Base-by-base conservation (phyloP, 2,797 vertebrate genomes). In the Cyprinodon diabolis region DNA sequence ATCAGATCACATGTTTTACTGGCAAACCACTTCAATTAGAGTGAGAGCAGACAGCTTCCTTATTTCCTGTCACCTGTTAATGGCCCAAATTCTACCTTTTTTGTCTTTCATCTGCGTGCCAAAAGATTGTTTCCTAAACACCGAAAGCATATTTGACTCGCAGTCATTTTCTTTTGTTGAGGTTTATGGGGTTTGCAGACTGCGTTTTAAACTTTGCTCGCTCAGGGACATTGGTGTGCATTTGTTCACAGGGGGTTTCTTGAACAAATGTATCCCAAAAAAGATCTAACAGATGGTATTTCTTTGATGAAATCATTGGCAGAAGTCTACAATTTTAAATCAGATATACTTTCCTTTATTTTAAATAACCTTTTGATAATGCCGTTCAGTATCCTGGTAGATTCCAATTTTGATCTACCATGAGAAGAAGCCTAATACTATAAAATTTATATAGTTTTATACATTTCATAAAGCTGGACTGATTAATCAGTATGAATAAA, bases 41-140 rank as follows among this genome's bases (percentile, higher is more conserved):
- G 54, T 77, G 88, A 81, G 87, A 87, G 73, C 82, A 79, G 86
- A 78, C 87, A 86, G 83, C 81, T 85, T 79, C 83, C 76, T 66
- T 52, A 70, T 81, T 89, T 84, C 78, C 75, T 60, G 58, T 80
- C 71, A 81, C 68, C 71, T 70, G 69, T 71, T 77, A 74, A 60
- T 52, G 66, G 58, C 82, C 68, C 54, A 58, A 76, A 76, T 72
- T 69, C n/a, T 71, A 83, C 72, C 79, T 74, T 74, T 65, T 69
- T 86, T 79, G 74, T 75, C 69, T 88, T 87, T 84, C 80, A 86
- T 82, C 76, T 73, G 5, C 63, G 45, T 1, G 73, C 79, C 76
- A 86, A 68, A 81, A 63, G 66, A 79, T 51, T 67, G 75, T 79
- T 60, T 78, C 68, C 75, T 67, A 37, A 58, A 68, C 66, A 40